Evolutionary conservation across 2,113 vertebrate genomes (phyloP), one percentile per base, ranked within the genome.

Genomic region (Anseranas semipalmata): DNA sequence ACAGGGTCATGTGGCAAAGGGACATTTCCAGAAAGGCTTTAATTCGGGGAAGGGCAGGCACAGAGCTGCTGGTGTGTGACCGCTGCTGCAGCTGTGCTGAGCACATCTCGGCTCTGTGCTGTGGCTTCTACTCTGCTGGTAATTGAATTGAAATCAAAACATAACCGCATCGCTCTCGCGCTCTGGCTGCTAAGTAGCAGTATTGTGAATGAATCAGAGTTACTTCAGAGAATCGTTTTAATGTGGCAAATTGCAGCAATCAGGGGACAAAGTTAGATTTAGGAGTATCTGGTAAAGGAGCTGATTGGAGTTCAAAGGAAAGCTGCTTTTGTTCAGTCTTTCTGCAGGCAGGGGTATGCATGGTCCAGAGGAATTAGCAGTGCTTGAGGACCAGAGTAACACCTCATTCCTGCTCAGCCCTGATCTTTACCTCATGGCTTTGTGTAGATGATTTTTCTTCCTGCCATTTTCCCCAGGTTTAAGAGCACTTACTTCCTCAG

Each of bases 141-240:
- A 96, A 91, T 78, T 87, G 88, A 95, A 89, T 67, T 81, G 80
- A 95, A 96, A 95, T 93, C 94, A 92, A 96, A 97, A 95, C 89
- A 95, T 32, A 89, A 79, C 56, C 1, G 0, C 75, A 60, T 73
- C 2, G 14, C 74, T 93, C 88, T 90, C 72, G 28, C 74, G 60
- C 68, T 74, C 70, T 66, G 80, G 53, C 77, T 91, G 90, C 86
- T 96, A 85, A 95, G 91, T 85, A 90, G 77, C 86, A 50, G 86
- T 58, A 92, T 89, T 93, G 89, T 91, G 92, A 95, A 90, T 87
- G 95, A 96, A 92, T 95, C 70, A 85, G 58, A 24, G 62, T 93
- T 94, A 73, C 84, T 95, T 97, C 74, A 93, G 83, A 86, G 80
- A 89, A 90, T 73, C 1, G 0, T 32, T 94, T 96, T 89, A 95